Percentiles rank a stretch among this genome's conserved stretches.
phyloP scores from a whole-genome alignment of 2,113 vertebrate genomes.

The Notothenia rossii region DNA sequence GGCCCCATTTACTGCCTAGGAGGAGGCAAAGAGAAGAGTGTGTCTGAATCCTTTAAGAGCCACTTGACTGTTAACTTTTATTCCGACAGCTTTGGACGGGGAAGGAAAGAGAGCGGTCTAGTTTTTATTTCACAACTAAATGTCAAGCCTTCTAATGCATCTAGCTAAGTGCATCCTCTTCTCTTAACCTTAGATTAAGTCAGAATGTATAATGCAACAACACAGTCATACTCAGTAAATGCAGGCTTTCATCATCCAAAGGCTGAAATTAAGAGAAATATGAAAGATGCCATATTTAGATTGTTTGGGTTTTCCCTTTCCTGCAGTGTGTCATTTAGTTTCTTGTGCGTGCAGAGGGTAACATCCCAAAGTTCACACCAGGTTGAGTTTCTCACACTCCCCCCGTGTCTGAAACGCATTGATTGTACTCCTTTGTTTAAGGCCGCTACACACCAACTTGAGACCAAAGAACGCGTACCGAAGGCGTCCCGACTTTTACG shows the following conservation, averaged over 20 bases:
- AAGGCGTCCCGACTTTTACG: too few relatives aligned
- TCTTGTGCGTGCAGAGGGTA: too few relatives aligned
- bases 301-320: too few relatives aligned
- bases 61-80: constrained; percentile 57
- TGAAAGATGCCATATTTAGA: not conserved
- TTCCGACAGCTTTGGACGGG: constrained; percentile 30
- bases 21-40: constrained; percentile 31
- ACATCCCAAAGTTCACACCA: too few relatives aligned
- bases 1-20: constrained; percentile 57
- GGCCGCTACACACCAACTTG: too few relatives aligned
- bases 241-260: not conserved
- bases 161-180: constrained; percentile 32
- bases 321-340: too few relatives aligned
- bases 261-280: not conserved
- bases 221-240: not conserved
- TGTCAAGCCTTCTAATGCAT: constrained; percentile 36
- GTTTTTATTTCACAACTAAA: constrained; percentile 25
- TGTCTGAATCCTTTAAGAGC: constrained; percentile 62
- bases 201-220: constrained; percentile 14
- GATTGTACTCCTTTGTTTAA: too few relatives aligned
- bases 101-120: constrained; percentile 19
- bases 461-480: too few relatives aligned
- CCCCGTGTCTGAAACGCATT: too few relatives aligned
- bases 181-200: constrained; percentile 29
- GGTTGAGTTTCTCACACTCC: too few relatives aligned